Percentiles rank a stretch among this genome's conserved stretches.
Conservation (phyloP, 2,797 vertebrate genomes). For the Lacerta agilis region DNA sequence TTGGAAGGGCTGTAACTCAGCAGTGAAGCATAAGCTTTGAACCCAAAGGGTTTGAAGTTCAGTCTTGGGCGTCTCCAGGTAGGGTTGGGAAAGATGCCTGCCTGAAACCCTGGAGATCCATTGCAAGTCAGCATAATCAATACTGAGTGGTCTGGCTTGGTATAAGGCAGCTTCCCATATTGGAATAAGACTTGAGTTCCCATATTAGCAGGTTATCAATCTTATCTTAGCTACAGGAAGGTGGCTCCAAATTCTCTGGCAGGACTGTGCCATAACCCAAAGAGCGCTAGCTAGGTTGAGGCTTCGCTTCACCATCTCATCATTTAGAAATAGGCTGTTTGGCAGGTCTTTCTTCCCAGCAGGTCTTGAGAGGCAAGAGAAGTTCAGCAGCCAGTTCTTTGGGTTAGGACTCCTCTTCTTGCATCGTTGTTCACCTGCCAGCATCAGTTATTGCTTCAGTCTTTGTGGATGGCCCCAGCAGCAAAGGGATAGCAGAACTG, state of each 20-base stretch:
- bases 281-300: conserved; percentile 28
- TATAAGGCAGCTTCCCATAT: not conserved
- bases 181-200: conserved; percentile 22
- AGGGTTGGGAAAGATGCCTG: not conserved
- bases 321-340: conserved; percentile 12
- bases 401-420: not conserved
- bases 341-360: not conserved
- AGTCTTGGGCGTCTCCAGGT: conserved; percentile 14
- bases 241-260: conserved; percentile 35
- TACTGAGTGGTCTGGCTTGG: not conserved
- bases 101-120: not conserved
- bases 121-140: not conserved
- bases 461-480: not conserved
- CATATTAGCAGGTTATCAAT: not conserved
- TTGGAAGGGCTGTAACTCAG: not conserved
- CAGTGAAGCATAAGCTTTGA: not conserved
- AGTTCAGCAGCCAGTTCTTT: not conserved
- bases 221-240: not conserved
- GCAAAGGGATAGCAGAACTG: not conserved
- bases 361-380: not conserved
- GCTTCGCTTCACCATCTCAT: conserved; percentile 9
- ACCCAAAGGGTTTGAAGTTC: not conserved
- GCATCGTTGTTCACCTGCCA: not conserved
- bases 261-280: not conserved
- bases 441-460: not conserved